Percentiles rank a stretch among this genome's conserved stretches.
phyloP scores from a whole-genome alignment of 2,797 vertebrate genomes.

The Artibeus lituratus region DNA sequence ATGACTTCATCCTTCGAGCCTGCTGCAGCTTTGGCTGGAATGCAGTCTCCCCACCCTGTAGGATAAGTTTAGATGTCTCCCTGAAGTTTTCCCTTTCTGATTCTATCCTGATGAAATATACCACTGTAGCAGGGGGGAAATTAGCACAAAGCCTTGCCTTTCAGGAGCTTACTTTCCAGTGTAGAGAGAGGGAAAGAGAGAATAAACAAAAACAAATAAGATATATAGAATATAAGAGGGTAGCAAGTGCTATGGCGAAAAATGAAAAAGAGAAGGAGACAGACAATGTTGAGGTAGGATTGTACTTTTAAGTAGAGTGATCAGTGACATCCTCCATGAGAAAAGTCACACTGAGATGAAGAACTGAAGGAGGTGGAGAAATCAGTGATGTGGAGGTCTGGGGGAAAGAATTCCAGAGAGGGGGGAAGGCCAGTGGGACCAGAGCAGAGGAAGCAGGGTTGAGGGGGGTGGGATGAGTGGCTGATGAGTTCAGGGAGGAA shows the following conservation, averaged over 20 bases:
- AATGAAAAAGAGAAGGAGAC: not conserved
- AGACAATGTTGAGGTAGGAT: not conserved
- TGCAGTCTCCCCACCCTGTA: not conserved
- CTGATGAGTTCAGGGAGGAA: not conserved
- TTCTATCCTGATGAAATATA: not conserved
- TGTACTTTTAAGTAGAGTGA: not conserved
- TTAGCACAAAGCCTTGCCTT: not conserved
- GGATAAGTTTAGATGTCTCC: not conserved
- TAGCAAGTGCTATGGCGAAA: not conserved
- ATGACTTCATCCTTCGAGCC: not conserved
- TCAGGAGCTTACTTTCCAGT: not conserved
- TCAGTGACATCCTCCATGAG: not conserved
- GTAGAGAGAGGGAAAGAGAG: not conserved
- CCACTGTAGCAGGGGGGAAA: not conserved
- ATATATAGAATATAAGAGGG: not conserved
- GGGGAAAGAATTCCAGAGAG: not conserved
- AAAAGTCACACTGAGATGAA: not conserved
- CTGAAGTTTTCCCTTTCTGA: not conserved
- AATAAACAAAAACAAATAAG: not conserved
- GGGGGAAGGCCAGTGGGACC: not conserved
- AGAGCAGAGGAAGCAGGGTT: not conserved
- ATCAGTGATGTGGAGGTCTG: not conserved
- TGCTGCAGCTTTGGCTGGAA: not conserved
- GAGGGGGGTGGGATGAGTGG: fast-evolving
- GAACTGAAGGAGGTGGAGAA: not conserved